Evolutionary conservation across 2,113 vertebrate genomes (phyloP), one percentile per base, ranked within the genome.

Genomic region (Piprites chloris): DNA sequence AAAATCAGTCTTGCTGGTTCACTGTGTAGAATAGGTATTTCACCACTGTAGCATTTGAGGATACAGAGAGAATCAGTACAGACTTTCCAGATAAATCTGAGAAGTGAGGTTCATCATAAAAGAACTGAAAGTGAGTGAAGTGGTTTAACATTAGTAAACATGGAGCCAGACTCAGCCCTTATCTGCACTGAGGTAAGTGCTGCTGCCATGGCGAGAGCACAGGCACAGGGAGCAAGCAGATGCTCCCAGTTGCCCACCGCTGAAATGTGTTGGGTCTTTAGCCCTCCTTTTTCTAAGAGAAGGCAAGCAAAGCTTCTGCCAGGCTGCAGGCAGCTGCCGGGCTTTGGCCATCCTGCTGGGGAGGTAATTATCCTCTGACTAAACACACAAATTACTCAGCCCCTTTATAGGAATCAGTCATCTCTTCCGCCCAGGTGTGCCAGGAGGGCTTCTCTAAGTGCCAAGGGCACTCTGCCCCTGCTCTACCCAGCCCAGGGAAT

Each of bases 351-450:
- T 66, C 63, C 69, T 82, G 69, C 88, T 50, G 61, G 69, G 47
- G 69, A 81, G 56, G 69, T 24, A 89, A 78, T 55, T 87, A 87
- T 74, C 74, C 82, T 87, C 69, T 89, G 74, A 89, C 50, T 66
- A 85, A 89, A 75, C 69, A 87, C 71, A 46, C 5, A 8, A 61
- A 59, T 84, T 69, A 52, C 72, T 85, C 79, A 56, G 62, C 62
- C 42, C 44, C 73, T n/a, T 74, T 84, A 66, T 33, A 55, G 72
- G 76, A 81, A 89, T 89, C 77, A 71, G 80, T 77, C 87, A 74
- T 63, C 56, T 78, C 81, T 91, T 85, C 95, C 16, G 3, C 67
- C 65, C 91, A 89, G 80, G 61, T 91, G 85, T 55, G 39, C 78
- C 4, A 3, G 39, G 42, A 85, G 49, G 27, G 35, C 46, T 81